A percentile compares a stretch with the other conserved stretches of the same genome.
Evolutionary conservation across 1,140 invertebrate genomes (phyloP).

Genomic region (Eueides isabella): DNA sequence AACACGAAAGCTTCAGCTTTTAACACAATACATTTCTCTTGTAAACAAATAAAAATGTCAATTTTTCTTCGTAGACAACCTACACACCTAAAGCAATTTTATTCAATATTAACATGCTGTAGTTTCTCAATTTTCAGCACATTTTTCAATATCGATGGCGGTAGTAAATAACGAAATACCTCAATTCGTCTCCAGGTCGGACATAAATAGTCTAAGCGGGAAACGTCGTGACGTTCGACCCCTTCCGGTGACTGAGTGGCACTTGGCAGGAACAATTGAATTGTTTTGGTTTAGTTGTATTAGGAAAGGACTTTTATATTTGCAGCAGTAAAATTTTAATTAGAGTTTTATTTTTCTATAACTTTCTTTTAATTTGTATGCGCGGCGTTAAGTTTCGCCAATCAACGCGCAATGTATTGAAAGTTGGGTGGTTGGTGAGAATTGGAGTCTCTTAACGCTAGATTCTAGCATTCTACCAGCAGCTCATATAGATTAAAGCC

Average conservation of each 20-base stretch:
- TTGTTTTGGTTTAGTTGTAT: background rate
- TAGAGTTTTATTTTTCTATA: too few species aligned
- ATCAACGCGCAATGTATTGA: too few species aligned
- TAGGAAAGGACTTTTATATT: too few species aligned
- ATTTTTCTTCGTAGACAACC: background rate
- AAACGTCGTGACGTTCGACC: constrained; percentile 21
- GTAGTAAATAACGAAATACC: constrained; percentile 14
- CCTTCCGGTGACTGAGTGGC: constrained; percentile 9
- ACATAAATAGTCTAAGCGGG: constrained; percentile 22
- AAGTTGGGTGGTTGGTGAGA: too few species aligned
- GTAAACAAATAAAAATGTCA: background rate
- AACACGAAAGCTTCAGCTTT: too few species aligned
- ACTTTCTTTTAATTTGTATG: too few species aligned
- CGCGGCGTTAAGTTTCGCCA: too few species aligned
- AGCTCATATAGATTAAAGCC: too few species aligned
- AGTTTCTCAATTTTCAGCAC: background rate
- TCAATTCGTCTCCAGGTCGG: constrained; percentile 27
- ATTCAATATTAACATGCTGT: background rate
- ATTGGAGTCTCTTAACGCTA: too few species aligned
- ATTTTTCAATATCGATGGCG: background rate
- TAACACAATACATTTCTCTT: too few species aligned
- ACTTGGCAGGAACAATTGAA: constrained; percentile 6
- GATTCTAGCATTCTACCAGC: too few species aligned
- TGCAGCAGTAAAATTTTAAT: too few species aligned
- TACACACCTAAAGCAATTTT: background rate